phyloP scores from a whole-genome alignment of 2,797 vertebrate species.

The Gobio occitaniae region DNA sequence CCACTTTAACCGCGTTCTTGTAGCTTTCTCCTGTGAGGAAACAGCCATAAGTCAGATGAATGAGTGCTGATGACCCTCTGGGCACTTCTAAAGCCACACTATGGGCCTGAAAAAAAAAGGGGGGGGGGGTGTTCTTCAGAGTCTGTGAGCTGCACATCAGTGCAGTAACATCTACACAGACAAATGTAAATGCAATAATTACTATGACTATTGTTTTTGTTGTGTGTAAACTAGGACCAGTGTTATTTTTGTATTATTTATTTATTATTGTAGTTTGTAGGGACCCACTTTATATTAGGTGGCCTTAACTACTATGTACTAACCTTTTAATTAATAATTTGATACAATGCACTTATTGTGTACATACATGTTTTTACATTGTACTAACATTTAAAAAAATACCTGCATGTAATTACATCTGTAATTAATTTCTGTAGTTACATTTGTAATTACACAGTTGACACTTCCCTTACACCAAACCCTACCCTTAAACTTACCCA shows the following conservation, averaged over 20 bases:
- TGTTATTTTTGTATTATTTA: not conserved
- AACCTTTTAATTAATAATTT: no score
- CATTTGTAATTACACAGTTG: no score
- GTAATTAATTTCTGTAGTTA: no score
- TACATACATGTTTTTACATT: no score
- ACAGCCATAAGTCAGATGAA: slow-evolving; percentile 39
- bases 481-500: no score
- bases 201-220: not conserved
- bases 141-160: not conserved
- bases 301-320: no score
- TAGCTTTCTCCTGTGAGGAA: slow-evolving; percentile 36
- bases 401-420: no score
- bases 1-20: slow-evolving; percentile 55
- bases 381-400: no score
- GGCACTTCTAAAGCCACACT: slow-evolving; percentile 38
- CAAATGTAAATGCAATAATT: not conserved
- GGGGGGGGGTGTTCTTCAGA: not conserved
- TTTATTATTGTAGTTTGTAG: not conserved
- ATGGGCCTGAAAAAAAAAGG: slow-evolving; percentile 2
- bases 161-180: not conserved
- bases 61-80: slow-evolving; percentile 41
- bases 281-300: no score
- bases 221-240: not conserved
- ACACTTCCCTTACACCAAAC: no score
- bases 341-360: no score